These are phyloP conservation scores for Molossus molossus DNA, from an alignment of 2,797 vertebrate genomes.

Conservation along the genomic window DNA sequence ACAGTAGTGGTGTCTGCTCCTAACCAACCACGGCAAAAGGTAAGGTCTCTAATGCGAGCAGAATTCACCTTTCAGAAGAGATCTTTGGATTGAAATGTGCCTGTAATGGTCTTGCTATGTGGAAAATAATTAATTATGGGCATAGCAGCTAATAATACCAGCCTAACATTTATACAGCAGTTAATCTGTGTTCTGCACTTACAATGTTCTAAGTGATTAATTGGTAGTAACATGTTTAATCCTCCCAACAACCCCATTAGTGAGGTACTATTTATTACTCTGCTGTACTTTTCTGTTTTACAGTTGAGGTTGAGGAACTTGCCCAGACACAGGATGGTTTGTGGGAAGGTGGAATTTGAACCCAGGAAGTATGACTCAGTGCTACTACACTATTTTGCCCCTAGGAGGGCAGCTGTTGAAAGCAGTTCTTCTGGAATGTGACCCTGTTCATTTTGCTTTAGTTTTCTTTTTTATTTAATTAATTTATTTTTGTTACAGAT, in stretches of 20 bases:
- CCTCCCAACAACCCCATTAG: not conserved
- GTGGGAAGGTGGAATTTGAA: not conserved
- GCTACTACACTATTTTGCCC: not conserved
- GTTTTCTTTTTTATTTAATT: not conserved
- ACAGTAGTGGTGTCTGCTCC: slow-evolving; percentile 97
- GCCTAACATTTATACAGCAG: not conserved
- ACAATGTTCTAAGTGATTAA: not conserved
- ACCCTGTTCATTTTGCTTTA: not conserved
- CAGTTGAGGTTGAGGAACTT: not conserved
- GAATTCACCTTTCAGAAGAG: not conserved
- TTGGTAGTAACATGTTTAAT: not conserved
- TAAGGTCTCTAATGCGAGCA: slow-evolving; percentile 76
- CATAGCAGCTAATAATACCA: not conserved
- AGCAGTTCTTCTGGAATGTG: not conserved
- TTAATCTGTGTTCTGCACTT: not conserved
- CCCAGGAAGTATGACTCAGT: not conserved
- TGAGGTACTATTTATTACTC: not conserved
- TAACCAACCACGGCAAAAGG: slow-evolving; percentile 91
- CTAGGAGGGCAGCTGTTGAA: not conserved
- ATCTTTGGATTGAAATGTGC: not conserved
- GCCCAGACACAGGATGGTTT: not conserved
- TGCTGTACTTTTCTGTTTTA: not conserved
- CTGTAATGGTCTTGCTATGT: not conserved
- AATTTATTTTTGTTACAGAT: too few species aligned
- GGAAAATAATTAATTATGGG: not conserved